phyloP scores from a whole-genome alignment of 2,888 invertebrate species.

The Mesoligia furuncula region DNA sequence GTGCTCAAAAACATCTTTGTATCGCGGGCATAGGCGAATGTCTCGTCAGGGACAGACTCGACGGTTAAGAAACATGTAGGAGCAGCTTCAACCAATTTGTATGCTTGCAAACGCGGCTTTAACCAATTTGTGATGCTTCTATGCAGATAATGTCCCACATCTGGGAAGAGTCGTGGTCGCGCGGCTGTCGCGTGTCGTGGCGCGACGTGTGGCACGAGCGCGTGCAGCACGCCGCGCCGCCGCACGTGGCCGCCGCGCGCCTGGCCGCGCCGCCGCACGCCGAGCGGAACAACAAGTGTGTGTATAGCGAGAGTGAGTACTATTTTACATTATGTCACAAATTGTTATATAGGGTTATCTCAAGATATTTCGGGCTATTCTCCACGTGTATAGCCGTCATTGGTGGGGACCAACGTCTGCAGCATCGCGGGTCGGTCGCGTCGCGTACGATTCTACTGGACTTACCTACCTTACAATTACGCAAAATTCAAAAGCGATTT shows the following conservation, averaged over 20 bases:
- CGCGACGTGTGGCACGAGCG: constrained; percentile 91
- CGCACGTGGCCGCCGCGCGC: constrained; percentile 68
- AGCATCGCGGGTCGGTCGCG: not conserved
- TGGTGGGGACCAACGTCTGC: not conserved
- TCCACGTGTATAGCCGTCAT: not conserved
- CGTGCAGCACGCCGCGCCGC: constrained; percentile 60
- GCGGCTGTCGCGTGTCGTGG: constrained; percentile 91
- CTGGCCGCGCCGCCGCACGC: constrained; percentile 47
- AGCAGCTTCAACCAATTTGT: too few relatives aligned
- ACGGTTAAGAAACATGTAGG: too few relatives aligned
- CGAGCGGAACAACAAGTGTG: constrained; percentile 35
- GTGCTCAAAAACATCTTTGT: too few relatives aligned
- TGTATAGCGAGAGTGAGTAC: constrained; percentile 66
- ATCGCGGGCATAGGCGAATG: too few relatives aligned
- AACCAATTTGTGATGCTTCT: not conserved
- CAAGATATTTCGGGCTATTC: not conserved
- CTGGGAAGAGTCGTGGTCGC: constrained; percentile 92
- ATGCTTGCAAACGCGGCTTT: not conserved
- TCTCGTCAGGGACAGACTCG: too few relatives aligned
- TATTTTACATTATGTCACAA: not conserved
- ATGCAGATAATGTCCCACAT: constrained; percentile 93
- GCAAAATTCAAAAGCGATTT: not conserved
- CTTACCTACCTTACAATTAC: not conserved
- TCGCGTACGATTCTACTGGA: not conserved
- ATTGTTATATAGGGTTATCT: not conserved